Evolutionary conservation across 2,888 invertebrate genomes (phyloP), one percentile per base, ranked within the genome.

Genomic region (Drosophila emarginata): DNA sequence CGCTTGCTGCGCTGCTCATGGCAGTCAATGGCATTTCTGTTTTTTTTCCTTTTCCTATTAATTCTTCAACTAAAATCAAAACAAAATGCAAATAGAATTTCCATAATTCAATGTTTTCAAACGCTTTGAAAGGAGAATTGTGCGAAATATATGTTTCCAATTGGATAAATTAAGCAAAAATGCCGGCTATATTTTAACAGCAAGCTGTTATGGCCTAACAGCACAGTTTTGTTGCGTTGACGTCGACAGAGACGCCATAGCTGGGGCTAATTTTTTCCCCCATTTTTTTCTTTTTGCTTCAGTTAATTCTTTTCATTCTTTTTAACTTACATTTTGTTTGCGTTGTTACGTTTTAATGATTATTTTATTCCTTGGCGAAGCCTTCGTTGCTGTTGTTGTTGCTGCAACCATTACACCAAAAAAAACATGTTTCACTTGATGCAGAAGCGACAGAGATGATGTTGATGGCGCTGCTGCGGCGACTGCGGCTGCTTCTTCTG

Each of bases 391-490:
- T 64, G 54, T 51, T 66, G 36, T 57, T 56, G 54, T 61, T 57
- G 67, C 36, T 68, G 67, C 60, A 32, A 45, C 32, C 15, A 37
- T 36, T 18, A 57, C 23, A 65, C 60, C 37, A 69, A 77, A 67
- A 79, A 86, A 86, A 83, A 81, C 83, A 81, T 81, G 80, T 86
- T 80, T 86, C 80, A 83, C 83, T 77, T 77, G 40, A 68, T 45
- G 52, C 52, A 26, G 52, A 50, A 75, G 68, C 77, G 52, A 52
- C 68, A 67, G 67, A 54, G 51, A 36, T 36, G 63, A 63, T 57
- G 51, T 32, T 61, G 76, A 68, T 72, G 61, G 50, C 70, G 72
- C 54, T 65, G 66, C 37, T 62, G 65, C 66, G 45, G 21, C 40
- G 40, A 18, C 40, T 15, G 40, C 45, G 45, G 66, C 71, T 70